Evolutionary conservation across 2,888 invertebrate genomes (phyloP).

Genomic region (Machimus atricapillus): DNA sequence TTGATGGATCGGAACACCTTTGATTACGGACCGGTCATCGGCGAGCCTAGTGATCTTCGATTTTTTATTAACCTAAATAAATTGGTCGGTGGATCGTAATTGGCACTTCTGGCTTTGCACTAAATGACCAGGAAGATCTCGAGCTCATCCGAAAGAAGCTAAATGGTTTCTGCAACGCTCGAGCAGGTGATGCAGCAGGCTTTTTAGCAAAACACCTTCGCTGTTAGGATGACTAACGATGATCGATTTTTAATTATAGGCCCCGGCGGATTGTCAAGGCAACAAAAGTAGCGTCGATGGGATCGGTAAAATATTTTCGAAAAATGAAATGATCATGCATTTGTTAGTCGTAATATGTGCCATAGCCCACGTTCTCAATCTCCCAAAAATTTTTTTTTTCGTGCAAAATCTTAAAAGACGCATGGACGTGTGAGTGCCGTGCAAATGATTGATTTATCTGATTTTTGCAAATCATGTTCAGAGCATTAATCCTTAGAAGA

Average conservation of each 20-base stretch:
- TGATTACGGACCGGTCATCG: constrained; percentile 30
- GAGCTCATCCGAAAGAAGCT: not conserved
- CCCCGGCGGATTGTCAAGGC: not conserved
- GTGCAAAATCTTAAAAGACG: not conserved
- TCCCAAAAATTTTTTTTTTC: not conserved
- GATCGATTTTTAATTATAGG: constrained; percentile 27
- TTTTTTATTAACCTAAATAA: constrained; percentile 42
- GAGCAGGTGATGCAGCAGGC: constrained; percentile 7
- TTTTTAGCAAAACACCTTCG: not conserved
- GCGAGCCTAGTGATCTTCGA: constrained; percentile 15
- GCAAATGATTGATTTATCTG: not conserved
- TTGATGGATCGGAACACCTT: constrained; percentile 31
- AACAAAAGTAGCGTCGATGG: not conserved
- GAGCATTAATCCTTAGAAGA: not conserved
- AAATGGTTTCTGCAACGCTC: constrained; percentile 6
- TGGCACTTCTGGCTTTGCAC: constrained; percentile 39
- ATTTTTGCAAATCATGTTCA: not conserved
- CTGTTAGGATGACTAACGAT: not conserved
- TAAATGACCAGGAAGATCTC: not conserved
- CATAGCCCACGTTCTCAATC: not conserved
- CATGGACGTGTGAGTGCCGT: not conserved
- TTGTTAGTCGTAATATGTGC: not conserved
- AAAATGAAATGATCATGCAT: not conserved
- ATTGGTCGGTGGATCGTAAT: constrained; percentile 44
- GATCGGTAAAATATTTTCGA: not conserved